Base-by-base conservation (phyloP, 2,113 vertebrate species). In the Arizona elegans region DNA sequence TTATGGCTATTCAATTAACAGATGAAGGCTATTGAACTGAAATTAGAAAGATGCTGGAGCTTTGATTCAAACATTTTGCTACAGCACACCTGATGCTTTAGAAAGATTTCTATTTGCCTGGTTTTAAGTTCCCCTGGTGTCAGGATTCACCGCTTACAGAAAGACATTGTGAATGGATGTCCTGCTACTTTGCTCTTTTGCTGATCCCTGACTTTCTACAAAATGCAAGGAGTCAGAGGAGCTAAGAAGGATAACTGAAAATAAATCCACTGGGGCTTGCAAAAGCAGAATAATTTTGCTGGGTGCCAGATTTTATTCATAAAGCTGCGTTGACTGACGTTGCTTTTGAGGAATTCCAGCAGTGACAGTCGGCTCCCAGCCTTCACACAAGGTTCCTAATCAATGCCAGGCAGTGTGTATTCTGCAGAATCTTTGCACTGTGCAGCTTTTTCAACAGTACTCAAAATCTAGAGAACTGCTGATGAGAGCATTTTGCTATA, bases 331-430 rank as follows among this genome's bases (percentile, higher is more conserved):
- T 56, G 65, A 56, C 53, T 89, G 75, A 43, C 17, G 24, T 89
- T 89, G 65, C 65, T 89, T 29, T 70, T 89, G 65, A 81, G 62
- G 62, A 89, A 92, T 92, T 89, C 87, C 12, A 56, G 62, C 62
- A 38, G 87, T 21, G 29, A 70, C 47, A 65, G 47, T 21, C 58
- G 1, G 87, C 43, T 87, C 29, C 58, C 55, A 62, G 43, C 65
- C 21, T 92, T 88, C 21, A 21, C 21, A 53, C 65, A 52, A 5
- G 55, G 53, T 52, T 85, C 26, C 87, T 85, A 85, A 92, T 89
- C 92, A 92, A 92, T 85, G 52, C 38, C 55, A 54, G 53, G 43
- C 87, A 55, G 53, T 89, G 87, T 89, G 50, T 58, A 92, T 89
- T 85, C 87, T 85, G 65, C 62, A 85, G 54, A 85, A 89, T 92